Percentiles rank a stretch among this genome's conserved stretches.
Evolutionary conservation across 2,888 invertebrate genomes (phyloP).

Genomic region (Volucella zonaria): DNA sequence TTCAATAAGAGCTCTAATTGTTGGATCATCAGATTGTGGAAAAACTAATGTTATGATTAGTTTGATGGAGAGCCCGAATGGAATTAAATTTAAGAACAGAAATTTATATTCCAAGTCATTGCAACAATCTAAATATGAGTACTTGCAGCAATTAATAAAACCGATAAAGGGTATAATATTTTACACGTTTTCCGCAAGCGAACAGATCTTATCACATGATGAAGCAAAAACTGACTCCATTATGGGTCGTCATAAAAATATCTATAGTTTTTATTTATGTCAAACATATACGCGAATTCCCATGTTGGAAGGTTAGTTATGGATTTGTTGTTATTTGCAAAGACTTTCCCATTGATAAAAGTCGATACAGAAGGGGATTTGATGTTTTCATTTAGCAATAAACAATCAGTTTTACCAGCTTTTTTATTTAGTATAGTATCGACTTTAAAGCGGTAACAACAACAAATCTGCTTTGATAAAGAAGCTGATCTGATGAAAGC

Average conservation of each 20-base stretch:
- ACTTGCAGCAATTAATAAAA: constrained; percentile 72
- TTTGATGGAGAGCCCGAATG: constrained; percentile 78
- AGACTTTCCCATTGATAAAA: constrained; percentile 75
- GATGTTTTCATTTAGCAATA: too few species aligned
- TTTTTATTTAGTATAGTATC: too few species aligned
- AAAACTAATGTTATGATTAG: constrained; percentile 79
- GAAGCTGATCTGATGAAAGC: too few species aligned
- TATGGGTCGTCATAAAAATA: constrained; percentile 77
- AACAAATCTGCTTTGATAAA: too few species aligned
- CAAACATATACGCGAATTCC: constrained; percentile 77
- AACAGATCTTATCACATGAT: constrained; percentile 51
- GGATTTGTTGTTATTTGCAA: constrained; percentile 77
- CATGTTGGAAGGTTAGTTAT: constrained; percentile 77
- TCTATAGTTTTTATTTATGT: constrained; percentile 78
- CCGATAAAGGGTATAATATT: constrained; percentile 67
- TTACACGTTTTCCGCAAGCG: constrained; percentile 67
- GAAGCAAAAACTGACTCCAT: constrained; percentile 77
- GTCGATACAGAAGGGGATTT: constrained; percentile 22
- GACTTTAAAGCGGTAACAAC: too few species aligned
- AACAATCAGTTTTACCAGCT: too few species aligned
- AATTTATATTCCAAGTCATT: constrained; percentile 78
- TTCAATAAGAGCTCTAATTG: constrained; percentile 75
- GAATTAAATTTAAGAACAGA: constrained; percentile 79
- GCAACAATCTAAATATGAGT: constrained; percentile 76
- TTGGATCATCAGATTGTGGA: constrained; percentile 79